Evolutionary conservation across 2,797 vertebrate genomes (phyloP), one percentile per base, ranked within the genome.

Genomic region (Parauchenoglanis ngamensis): DNA sequence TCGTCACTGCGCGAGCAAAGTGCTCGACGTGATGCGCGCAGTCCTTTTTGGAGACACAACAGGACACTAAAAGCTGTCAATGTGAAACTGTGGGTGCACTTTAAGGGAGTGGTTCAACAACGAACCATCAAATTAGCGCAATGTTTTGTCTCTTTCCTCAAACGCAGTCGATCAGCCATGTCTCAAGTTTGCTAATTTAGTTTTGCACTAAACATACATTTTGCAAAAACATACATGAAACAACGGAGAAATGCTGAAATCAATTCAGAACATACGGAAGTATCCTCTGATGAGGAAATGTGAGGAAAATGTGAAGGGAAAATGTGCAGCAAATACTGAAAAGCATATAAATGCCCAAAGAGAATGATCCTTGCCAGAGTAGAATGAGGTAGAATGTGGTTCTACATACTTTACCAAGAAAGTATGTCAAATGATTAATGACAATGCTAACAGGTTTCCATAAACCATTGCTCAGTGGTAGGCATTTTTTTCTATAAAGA

Each of bases 351-450:
- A 40, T 40, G 40, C 40, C 40, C 40, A 40, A 40, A 40, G 40
- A 40, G 40, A 3, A 40, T 40, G 40, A 40, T 40, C 40, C 40
- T 40, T 40, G 40, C 40, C 40, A 40, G 40, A 40, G 40, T 40
- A 40, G 40, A 40, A 40, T 40, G 40, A 40, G 3, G 40, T 3
- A 40, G 40, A 40, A 40, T 40, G 40, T 40, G 40, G 40, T 40
- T 40, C 40, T 40, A 40, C 40, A 63, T 68, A 54, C 15, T 52
- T 35, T 52, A 67, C 81, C 11, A n/a, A 12, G 63, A 68, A 44
- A 54, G n/a, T 35, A 82, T 67, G 10, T 23, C 17, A 25, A 68
- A 84, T 72, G 83, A 84, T 72, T 72, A 84, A 84, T 40, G 67
- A 1, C 52, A n/a, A 59, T 72, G 81, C 67, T 56, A n/a, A 57